Evolutionary conservation across 2,797 vertebrate genomes (phyloP).

Genomic region (Mergus octosetaceus): DNA sequence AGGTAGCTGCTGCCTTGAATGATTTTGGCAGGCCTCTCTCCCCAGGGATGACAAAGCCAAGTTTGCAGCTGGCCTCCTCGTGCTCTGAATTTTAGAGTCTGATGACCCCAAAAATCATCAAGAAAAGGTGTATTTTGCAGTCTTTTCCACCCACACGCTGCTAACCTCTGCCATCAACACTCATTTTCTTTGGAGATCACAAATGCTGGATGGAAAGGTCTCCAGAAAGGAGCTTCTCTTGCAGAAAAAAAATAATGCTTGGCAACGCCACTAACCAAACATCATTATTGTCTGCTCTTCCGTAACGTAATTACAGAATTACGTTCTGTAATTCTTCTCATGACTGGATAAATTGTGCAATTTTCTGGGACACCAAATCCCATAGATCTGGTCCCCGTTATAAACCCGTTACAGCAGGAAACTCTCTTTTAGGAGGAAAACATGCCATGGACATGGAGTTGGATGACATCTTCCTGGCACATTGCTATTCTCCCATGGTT

Average conservation of each 20-base stretch:
- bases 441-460: rapidly evolving
- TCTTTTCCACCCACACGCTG: not conserved
- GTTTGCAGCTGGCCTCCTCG: not conserved
- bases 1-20: not conserved
- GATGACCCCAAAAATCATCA: not conserved
- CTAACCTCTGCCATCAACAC: not conserved
- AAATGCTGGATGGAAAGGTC: not conserved
- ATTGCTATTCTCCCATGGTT: not conserved
- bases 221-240: not conserved
- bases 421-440: not conserved
- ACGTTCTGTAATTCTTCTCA: not conserved
- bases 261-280: not conserved
- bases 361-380: not conserved
- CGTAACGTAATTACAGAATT: not conserved
- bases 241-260: not conserved
- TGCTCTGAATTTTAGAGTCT: not conserved
- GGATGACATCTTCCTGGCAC: not conserved
- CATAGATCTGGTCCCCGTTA: not conserved
- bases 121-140: not conserved
- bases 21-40: not conserved
- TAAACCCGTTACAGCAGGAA: not conserved
- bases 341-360: not conserved
- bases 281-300: not conserved
- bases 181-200: not conserved
- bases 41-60: not conserved